phyloP scores from a whole-genome alignment of 37 sponge, comb jelly and placozoan species.

The Halisarca cf. caerulea region DNA sequence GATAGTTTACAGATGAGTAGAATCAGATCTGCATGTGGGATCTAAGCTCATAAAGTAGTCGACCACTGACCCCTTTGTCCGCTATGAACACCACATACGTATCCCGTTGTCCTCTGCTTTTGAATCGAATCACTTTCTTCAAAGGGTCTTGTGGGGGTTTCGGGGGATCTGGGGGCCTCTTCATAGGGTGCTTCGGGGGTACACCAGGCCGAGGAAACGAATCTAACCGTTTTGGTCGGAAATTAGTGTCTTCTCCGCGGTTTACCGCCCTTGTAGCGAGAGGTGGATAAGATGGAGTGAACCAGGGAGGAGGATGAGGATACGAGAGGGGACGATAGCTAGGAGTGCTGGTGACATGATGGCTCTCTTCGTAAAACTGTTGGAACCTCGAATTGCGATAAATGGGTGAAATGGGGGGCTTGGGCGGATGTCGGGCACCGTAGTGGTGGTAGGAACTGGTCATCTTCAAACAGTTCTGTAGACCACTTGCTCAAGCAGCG shows the following conservation, averaged over 20 bases:
- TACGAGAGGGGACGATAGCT: background rate
- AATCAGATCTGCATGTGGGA: no score
- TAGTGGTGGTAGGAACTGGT: no score
- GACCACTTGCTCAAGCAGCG: no score
- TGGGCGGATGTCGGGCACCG: no score
- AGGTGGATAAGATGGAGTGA: background rate
- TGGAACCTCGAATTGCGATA: background rate
- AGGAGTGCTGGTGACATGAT: background rate
- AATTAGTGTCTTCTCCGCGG: background rate
- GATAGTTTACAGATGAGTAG: no score
- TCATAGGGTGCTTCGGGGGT: background rate
- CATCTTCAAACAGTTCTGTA: no score
- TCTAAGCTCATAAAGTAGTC: no score
- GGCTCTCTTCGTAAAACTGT: background rate
- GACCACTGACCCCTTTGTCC: background rate
- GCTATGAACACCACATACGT: background rate
- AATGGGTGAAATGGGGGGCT: conserved; percentile 1
- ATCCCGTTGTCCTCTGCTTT: background rate
- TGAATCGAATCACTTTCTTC: background rate
- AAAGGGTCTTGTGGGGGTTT: background rate
- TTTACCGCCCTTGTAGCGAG: background rate
- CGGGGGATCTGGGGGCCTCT: no score
- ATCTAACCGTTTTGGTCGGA: background rate
- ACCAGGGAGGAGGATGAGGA: background rate
- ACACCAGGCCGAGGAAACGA: background rate